Percentiles rank a stretch among this genome's conserved stretches.
Evolutionary conservation across 2,113 vertebrate genomes (phyloP).

Genomic region (Notiomystis cincta): DNA sequence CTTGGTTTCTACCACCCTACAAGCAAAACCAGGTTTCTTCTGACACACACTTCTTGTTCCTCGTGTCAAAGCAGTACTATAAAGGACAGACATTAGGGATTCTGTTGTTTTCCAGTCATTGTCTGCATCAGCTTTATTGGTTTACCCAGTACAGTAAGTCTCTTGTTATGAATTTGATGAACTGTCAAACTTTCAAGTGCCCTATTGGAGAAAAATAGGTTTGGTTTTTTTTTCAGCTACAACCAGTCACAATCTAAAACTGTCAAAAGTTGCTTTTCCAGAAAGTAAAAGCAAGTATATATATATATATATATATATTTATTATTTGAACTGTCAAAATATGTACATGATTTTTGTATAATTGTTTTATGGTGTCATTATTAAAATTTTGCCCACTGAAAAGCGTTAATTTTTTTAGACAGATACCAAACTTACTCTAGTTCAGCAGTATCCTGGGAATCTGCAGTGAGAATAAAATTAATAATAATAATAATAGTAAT

Average conservation of each 20-base stretch:
- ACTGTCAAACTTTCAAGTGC: not conserved
- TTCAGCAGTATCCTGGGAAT: not conserved
- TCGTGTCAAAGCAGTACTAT: not conserved
- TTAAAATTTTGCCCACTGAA: conserved; percentile 60
- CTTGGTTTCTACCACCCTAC: not conserved
- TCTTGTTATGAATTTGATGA: not conserved
- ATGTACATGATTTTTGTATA: conserved; percentile 68
- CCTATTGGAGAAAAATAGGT: not conserved
- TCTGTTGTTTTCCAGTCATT: not conserved
- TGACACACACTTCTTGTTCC: not conserved
- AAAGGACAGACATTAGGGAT: not conserved
- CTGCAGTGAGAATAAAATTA: not conserved
- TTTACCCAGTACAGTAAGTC: not conserved
- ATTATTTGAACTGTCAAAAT: conserved; percentile 64
- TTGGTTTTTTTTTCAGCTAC: not conserved
- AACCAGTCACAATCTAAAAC: not conserved
- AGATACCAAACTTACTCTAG: not conserved
- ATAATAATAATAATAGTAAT: not conserved
- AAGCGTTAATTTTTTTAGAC: not conserved
- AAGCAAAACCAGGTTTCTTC: not conserved
- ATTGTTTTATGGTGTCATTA: conserved; percentile 60
- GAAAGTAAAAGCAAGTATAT: conserved; percentile 38
- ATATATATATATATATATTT: conserved; percentile 46
- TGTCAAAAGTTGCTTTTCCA: conserved; percentile 46
- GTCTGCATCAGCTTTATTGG: not conserved